Conservation (phyloP, 2,888 invertebrate species). For the Oxystoma pomonae region DNA sequence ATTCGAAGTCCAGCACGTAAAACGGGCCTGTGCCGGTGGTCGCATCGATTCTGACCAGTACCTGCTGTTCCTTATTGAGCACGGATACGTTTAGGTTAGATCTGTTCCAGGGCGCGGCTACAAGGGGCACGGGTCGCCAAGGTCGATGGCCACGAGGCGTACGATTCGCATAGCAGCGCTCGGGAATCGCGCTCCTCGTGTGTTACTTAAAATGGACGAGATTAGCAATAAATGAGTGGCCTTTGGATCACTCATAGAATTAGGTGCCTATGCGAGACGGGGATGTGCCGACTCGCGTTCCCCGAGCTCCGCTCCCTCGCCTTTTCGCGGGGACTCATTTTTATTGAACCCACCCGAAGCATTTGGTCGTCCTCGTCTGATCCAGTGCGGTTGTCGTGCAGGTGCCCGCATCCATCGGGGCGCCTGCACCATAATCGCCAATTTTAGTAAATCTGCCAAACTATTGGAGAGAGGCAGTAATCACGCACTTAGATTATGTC, state of each 20-base stretch:
- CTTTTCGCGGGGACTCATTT: slow-evolving; percentile 24
- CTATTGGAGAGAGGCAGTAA: slow-evolving; percentile 44
- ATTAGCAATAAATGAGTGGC: slow-evolving; percentile 47
- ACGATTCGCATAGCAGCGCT: not conserved
- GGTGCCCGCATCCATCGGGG: slow-evolving; percentile 28
- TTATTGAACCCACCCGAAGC: slow-evolving; percentile 24
- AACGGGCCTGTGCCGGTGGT: not conserved
- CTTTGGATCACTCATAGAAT: slow-evolving; percentile 44
- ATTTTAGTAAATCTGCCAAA: slow-evolving; percentile 45
- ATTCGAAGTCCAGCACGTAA: slow-evolving; percentile 14
- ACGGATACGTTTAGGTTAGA: slow-evolving; percentile 4
- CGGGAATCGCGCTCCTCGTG: not conserved
- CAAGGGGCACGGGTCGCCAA: slow-evolving; percentile 1
- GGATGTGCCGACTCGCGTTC: slow-evolving; percentile 34
- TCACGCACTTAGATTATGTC: slow-evolving; percentile 16
- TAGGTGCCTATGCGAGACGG: slow-evolving; percentile 37
- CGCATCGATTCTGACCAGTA: slow-evolving; percentile 7
- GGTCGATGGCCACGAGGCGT: not conserved
- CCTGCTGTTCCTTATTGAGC: slow-evolving; percentile 14
- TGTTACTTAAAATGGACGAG: slow-evolving; percentile 27
- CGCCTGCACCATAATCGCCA: slow-evolving; percentile 24
- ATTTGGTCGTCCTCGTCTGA: slow-evolving; percentile 37
- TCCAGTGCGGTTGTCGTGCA: slow-evolving; percentile 16
- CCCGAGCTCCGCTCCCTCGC: slow-evolving; percentile 23
- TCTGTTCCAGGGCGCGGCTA: slow-evolving; percentile 6